phyloP scores from a whole-genome alignment of 2,888 invertebrate species.

The Agonopterix heracliana region DNA sequence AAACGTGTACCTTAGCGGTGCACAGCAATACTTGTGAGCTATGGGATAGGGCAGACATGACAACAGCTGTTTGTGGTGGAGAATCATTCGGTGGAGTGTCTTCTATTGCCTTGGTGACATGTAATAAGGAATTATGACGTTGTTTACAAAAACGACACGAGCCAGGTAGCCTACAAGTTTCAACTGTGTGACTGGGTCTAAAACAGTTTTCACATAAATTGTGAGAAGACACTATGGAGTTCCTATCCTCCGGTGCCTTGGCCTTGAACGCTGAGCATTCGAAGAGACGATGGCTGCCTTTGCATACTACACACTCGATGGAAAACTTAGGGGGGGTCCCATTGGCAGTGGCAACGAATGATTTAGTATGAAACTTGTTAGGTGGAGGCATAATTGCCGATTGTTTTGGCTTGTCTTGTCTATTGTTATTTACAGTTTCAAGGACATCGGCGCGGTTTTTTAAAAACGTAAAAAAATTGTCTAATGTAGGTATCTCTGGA shows the following conservation, averaged over 20 bases:
- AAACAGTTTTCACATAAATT: constrained; percentile 8
- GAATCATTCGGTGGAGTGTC: not conserved
- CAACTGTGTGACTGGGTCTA: not conserved
- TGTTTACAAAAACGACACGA: constrained; percentile 1
- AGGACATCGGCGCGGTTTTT: constrained; percentile 7
- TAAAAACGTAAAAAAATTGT: constrained; percentile 7
- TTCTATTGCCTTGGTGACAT: not conserved
- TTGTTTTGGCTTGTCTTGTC: not conserved
- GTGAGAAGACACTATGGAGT: not conserved
- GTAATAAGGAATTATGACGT: constrained; percentile 5
- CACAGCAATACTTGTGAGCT: constrained; percentile 1
- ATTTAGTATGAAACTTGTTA: not conserved
- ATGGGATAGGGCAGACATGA: not conserved
- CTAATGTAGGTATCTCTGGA: constrained; percentile 4
- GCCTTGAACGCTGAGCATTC: constrained; percentile 7
- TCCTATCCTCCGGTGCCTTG: constrained; percentile 2
- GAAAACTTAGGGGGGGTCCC: not conserved
- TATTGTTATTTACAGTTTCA: constrained; percentile 1
- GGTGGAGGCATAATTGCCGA: not conserved
- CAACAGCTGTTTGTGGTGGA: not conserved
- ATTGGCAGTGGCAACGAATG: not conserved
- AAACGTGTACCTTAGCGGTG: constrained; percentile 3
- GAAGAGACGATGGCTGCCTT: constrained; percentile 5
- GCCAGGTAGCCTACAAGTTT: constrained; percentile 1
- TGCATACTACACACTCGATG: constrained; percentile 3